Evolutionary conservation across 1,140 invertebrate genomes (phyloP), one percentile per base, ranked within the genome.

Genomic region (Xylocopa sonorina): DNA sequence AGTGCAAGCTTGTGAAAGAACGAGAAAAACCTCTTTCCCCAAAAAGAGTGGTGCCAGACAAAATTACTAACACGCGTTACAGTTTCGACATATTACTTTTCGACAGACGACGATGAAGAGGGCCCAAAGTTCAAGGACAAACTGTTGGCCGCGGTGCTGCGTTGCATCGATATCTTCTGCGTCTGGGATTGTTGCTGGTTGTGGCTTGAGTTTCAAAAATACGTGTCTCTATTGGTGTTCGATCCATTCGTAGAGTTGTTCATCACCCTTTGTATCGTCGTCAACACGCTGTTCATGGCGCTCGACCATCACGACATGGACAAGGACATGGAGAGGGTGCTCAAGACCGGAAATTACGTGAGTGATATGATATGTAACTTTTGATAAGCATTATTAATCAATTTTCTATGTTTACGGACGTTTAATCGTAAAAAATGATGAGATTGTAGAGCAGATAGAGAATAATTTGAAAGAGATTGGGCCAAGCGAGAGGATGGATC

Each of bases 251-350:
- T 99, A 81, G 99, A 99, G 92, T 94, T 99, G 79, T 99, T 99
- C 93, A 99, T 99, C 91, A 99, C 98, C 10, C 94, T 99, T 53
- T 99, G 98, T 93, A 99, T 99, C 93, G 97, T 99, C 67, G 97
- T 99, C 82, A 99, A 99, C 91, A 99, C 99, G 1, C 94, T 98
- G 73, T 99, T 99, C 93, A 99, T 99, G 98, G 98, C 98, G 16
- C 94, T 99, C 91, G 98, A 99, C 93, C 98, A 99, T 90, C 96
- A 99, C 92, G 96, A 97, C 78, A 99, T 99, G 97, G 95, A 98
- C 90, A 95, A 95, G 89, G 95, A 97, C 89, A 96, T 98, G 95
- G 96, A 97, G 66, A 95, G 93, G 72, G 95, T 97, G n/a, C 94
- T 98, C 57, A 97, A 97, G 92, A 96, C 95, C 88, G 98, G 97